Evolutionary conservation across 2,888 invertebrate species (phyloP).

Genomic region (Craniophora ligustri): DNA sequence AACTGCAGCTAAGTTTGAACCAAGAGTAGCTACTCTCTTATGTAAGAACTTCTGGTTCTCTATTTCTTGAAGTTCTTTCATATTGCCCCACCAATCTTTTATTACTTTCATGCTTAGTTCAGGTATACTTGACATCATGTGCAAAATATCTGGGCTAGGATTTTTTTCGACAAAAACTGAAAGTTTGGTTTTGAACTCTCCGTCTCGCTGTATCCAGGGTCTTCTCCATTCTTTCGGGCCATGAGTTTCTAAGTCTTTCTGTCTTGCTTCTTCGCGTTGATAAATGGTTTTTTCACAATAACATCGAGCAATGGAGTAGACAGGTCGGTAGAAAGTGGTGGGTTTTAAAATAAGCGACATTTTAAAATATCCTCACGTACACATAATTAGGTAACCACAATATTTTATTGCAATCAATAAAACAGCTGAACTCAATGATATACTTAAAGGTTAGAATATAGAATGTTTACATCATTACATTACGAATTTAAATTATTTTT

Average conservation of each 20-base stretch:
- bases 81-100: slow-evolving; percentile 88
- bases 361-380: slow-evolving; percentile 12
- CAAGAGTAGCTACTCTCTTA: slow-evolving; percentile 90
- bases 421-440: no score
- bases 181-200: slow-evolving; percentile 88
- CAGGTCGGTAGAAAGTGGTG: slow-evolving; percentile 49
- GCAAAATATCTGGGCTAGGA: slow-evolving; percentile 75
- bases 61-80: slow-evolving; percentile 83
- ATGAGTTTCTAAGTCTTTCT: slow-evolving; percentile 67
- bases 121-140: slow-evolving; percentile 85
- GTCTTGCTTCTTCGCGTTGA: slow-evolving; percentile 76
- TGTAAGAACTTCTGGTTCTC: slow-evolving; percentile 89
- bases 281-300: slow-evolving; percentile 79
- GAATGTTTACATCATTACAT: no score
- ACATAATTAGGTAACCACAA: not conserved
- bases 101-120: slow-evolving; percentile 83
- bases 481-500: no score
- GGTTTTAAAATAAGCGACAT: slow-evolving; percentile 69
- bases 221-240: slow-evolving; percentile 90
- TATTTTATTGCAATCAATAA: not conserved
- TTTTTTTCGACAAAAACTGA: slow-evolving; percentile 85
- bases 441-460: no score
- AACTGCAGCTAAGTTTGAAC: slow-evolving; percentile 95
- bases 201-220: slow-evolving; percentile 88
- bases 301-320: slow-evolving; percentile 62